These are phyloP conservation scores for Dunckerocampus dactyliophorus DNA, from an alignment of 2,113 vertebrate species.

Conservation along the genomic window DNA sequence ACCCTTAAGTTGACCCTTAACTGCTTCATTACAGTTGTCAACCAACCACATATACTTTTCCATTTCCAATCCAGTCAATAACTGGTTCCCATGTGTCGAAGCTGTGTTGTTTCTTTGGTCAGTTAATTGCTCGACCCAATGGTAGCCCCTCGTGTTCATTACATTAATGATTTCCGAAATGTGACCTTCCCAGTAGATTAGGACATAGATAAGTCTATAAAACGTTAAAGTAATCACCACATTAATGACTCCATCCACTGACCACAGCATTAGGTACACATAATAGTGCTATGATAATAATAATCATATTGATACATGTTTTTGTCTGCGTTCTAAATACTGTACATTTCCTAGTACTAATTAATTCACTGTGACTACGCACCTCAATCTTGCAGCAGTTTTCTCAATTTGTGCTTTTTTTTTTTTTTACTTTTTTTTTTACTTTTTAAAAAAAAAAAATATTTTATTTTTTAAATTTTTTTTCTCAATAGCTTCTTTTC, in stretches of 20 bases:
- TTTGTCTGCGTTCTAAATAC: neutral
- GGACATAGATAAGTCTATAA: no score
- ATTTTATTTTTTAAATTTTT: no score
- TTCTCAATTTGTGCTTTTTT: neutral
- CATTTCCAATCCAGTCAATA: conserved; percentile 1
- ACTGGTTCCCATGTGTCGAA: neutral
- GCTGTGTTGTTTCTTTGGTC: conserved; percentile 31
- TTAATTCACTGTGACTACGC: neutral
- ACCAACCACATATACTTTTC: conserved; percentile 23
- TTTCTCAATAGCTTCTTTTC: conserved; percentile 3
- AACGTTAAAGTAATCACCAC: no score
- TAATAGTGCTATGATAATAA: no score
- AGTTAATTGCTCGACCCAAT: conserved; percentile 12
- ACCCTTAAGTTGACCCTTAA: neutral
- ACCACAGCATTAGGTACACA: no score
- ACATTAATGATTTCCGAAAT: conserved; percentile 20
- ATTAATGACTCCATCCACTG: no score
- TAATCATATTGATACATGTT: neutral
- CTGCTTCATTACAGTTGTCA: conserved; percentile 17
- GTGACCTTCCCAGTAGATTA: neutral
- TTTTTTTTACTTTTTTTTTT: no score
- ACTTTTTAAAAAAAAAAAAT: no score
- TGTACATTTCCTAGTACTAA: neutral
- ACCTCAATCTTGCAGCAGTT: neutral
- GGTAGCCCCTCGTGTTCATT: conserved; percentile 31